phyloP scores from a whole-genome alignment of 1,140 invertebrate species.

The Pseudomyrmex gracilis region DNA sequence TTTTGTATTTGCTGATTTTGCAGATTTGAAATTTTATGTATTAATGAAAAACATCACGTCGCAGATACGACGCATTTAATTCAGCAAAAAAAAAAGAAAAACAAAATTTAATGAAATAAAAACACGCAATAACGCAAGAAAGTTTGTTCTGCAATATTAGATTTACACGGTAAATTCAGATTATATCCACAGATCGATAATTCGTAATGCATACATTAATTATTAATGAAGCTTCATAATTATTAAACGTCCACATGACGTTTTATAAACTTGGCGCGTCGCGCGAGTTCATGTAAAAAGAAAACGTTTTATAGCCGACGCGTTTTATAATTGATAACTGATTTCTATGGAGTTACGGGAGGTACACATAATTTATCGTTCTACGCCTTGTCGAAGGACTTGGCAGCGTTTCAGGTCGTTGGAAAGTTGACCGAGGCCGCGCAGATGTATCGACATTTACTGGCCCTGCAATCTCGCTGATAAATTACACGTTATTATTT shows the following conservation, averaged over 20 bases:
- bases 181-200: not conserved
- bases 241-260: not conserved
- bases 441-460: constrained; percentile 69
- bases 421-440: constrained; percentile 68
- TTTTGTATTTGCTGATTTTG: constrained; percentile 1
- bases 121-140: not conserved
- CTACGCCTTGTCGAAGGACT: constrained; percentile 62
- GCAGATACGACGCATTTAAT: not conserved
- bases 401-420: constrained; percentile 72
- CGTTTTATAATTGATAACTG: constrained; percentile 69
- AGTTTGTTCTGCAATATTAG: not conserved
- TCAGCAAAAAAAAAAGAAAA: not conserved
- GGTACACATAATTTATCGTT: constrained; percentile 68
- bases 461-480: constrained; percentile 62
- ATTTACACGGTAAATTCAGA: not conserved
- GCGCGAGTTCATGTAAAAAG: not conserved
- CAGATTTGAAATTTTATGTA: constrained; percentile 1
- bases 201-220: not conserved
- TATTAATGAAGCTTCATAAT: not conserved
- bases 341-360: constrained; percentile 43
- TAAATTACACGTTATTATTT: constrained; percentile 73
- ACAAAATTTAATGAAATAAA: constrained; percentile 19
- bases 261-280: constrained; percentile 12
- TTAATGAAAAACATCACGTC: constrained; percentile 9
- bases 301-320: constrained; percentile 16